Evolutionary conservation across 2,113 vertebrate genomes (phyloP).

Genomic region (Lophochroa leadbeateri): DNA sequence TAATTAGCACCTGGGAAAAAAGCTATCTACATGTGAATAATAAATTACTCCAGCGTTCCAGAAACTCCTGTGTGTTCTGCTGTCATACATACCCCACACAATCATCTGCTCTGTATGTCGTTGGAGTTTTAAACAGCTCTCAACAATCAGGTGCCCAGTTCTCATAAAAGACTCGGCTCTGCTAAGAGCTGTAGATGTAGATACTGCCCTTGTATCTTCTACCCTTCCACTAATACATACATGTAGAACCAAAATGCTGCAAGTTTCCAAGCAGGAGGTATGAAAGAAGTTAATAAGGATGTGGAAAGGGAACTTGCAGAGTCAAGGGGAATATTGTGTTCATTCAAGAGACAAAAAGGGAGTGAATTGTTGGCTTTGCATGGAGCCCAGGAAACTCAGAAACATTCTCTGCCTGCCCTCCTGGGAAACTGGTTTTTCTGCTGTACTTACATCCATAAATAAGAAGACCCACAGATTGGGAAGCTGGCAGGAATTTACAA

Average conservation of each 20-base stretch:
- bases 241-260: background rate
- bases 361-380: background rate
- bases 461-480: background rate
- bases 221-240: background rate
- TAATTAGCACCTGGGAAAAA: background rate
- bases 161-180: background rate
- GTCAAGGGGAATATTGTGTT: background rate
- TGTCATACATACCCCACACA: background rate
- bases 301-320: background rate
- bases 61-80: background rate
- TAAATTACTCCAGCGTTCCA: background rate
- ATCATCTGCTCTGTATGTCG: background rate
- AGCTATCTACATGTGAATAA: background rate
- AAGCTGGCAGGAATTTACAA: background rate
- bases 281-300: background rate
- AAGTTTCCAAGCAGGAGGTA: background rate
- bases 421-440: background rate
- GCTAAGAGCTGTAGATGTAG: background rate
- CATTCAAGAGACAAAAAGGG: background rate
- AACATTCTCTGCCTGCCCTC: background rate
- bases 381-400: background rate
- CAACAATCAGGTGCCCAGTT: background rate
- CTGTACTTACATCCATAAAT: background rate
- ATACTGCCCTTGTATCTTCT: background rate
- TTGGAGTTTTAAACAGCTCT: background rate